phyloP scores from a whole-genome alignment of 2,888 invertebrate species.

The Melinaea menophilus region DNA sequence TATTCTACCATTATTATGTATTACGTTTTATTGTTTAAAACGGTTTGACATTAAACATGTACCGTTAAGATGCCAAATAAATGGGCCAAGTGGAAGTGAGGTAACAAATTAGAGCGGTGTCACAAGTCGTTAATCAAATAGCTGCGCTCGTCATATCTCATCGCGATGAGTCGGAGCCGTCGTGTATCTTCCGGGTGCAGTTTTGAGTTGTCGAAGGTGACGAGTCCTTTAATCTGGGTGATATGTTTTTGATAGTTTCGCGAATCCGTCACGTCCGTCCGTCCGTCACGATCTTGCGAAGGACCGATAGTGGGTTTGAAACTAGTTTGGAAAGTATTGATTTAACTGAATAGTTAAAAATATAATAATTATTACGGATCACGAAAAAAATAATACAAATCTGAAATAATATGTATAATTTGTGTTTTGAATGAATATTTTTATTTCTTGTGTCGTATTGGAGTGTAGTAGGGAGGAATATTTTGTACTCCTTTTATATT shows the following conservation, averaged over 20 bases:
- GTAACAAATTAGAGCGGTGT: constrained; percentile 34
- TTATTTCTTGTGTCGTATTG: too few species aligned
- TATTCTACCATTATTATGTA: neutral
- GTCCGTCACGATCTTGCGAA: too few species aligned
- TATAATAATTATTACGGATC: too few species aligned
- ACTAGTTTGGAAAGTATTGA: too few species aligned
- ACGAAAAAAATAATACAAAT: too few species aligned
- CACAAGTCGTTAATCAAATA: constrained; percentile 34
- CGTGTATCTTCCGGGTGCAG: constrained; percentile 18
- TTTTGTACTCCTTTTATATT: constrained; percentile 9
- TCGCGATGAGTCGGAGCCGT: constrained; percentile 26
- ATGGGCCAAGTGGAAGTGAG: constrained; percentile 27
- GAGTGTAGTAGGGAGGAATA: neutral
- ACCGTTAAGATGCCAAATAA: constrained; percentile 14
- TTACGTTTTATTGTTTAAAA: neutral
- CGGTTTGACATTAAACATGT: neutral
- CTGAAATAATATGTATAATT: too few species aligned
- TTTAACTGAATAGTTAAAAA: too few species aligned
- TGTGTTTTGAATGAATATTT: too few species aligned
- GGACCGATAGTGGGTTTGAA: too few species aligned
- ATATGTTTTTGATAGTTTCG: too few species aligned
- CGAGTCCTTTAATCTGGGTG: neutral
- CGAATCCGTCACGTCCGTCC: too few species aligned
- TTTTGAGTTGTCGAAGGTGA: constrained; percentile 6
- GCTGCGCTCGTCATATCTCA: constrained; percentile 28